phyloP scores from a whole-genome alignment of 1,140 invertebrate species.

The Saxidomus purpurata region DNA sequence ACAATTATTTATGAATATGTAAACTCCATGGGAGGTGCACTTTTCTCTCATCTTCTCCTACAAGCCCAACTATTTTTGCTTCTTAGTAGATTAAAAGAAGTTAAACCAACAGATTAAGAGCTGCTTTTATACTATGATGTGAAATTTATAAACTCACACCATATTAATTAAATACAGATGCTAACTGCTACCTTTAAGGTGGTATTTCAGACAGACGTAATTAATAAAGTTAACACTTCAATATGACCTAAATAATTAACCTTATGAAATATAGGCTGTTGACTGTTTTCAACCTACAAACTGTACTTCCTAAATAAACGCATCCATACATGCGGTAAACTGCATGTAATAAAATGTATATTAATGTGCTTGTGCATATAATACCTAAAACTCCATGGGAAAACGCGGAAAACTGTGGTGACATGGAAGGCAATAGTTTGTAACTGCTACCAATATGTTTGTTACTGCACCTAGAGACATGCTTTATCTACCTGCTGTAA shows the following conservation, averaged over 20 bases:
- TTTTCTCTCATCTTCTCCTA: background rate
- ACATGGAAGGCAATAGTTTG: conserved; percentile 74
- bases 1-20: conserved; percentile 15
- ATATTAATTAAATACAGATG: no score
- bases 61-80: background rate
- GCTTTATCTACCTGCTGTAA: conserved; percentile 51
- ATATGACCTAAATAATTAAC: no score
- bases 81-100: no score
- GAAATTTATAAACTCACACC: no score
- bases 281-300: no score
- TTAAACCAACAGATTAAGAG: no score
- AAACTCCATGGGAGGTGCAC: conserved; percentile 5
- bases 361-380: background rate
- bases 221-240: no score
- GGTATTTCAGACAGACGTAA: no score
- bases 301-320: no score
- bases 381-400: conserved; percentile 17
- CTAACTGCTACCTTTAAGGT: no score
- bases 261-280: no score
- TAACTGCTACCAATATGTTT: conserved; percentile 95
- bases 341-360: background rate
- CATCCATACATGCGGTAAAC: background rate
- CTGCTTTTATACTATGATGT: no score
- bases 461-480: conserved; percentile 51
- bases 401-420: background rate